A percentile compares a stretch with the other conserved stretches of the same genome.
phyloP scores from a whole-genome alignment of 2,888 invertebrate genomes.

The Standfussiana lucernea region DNA sequence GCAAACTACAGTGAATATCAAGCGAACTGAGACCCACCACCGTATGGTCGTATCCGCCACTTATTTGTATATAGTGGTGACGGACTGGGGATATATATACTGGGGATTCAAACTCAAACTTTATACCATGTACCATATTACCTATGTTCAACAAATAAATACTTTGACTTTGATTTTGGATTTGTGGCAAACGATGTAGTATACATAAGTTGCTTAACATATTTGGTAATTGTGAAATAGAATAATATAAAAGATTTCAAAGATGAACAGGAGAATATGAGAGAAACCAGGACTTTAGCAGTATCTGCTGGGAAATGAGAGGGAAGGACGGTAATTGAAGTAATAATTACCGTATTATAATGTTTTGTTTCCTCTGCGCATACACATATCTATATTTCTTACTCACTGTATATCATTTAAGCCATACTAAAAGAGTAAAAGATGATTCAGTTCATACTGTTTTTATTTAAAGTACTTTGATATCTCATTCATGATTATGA shows the following conservation, averaged over 20 bases:
- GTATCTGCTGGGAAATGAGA: background rate
- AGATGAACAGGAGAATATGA: background rate
- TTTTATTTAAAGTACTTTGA: background rate
- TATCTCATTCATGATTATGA: background rate
- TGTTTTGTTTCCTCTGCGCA: background rate
- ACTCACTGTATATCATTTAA: background rate
- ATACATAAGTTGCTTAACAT: background rate
- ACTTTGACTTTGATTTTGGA: too few relatives aligned
- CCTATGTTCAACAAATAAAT: too few relatives aligned
- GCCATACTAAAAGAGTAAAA: background rate
- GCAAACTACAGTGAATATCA: constrained; percentile 41
- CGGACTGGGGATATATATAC: background rate
- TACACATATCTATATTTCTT: background rate
- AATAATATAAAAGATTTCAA: background rate
- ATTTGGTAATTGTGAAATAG: background rate
- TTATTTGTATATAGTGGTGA: constrained; percentile 21
- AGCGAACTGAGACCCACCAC: constrained; percentile 24
- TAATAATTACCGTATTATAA: background rate
- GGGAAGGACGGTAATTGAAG: background rate
- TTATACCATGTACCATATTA: too few relatives aligned
- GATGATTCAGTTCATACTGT: background rate
- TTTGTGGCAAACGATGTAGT: background rate
- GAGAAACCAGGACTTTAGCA: background rate
- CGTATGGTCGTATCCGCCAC: background rate
- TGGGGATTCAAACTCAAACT: too few relatives aligned